Percentiles rank a stretch among this genome's conserved stretches.
Conservation (phyloP, 2,888 invertebrate genomes). For the Drosophila sordidula region DNA sequence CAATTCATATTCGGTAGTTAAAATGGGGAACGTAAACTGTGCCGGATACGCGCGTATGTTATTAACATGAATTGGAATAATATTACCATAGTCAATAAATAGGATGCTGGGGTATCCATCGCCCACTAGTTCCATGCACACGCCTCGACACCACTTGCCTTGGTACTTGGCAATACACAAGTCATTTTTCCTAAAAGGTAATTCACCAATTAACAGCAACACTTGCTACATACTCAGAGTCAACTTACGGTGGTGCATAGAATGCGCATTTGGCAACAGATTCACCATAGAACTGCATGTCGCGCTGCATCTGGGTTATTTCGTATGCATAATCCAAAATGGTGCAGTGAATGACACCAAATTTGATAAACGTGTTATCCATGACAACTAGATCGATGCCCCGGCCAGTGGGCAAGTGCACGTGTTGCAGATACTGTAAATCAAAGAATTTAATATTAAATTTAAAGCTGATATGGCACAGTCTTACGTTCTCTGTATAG, state of each 20-base stretch:
- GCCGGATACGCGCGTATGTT: conserved; percentile 82
- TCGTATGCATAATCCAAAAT: conserved; percentile 69
- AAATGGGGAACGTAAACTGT: conserved; percentile 78
- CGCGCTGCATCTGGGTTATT: conserved; percentile 75
- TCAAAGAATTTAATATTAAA: neutral
- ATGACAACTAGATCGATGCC: conserved; percentile 76
- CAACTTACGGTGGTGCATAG: conserved; percentile 79
- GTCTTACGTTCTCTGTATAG: conserved; percentile 68
- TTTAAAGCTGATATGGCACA: no score
- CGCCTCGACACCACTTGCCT: conserved; percentile 82
- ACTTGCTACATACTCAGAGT: neutral
- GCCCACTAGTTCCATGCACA: conserved; percentile 82
- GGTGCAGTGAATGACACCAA: conserved; percentile 79
- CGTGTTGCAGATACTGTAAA: conserved; percentile 64
- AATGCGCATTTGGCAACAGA: conserved; percentile 42
- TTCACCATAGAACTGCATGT: conserved; percentile 76
- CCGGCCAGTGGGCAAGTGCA: conserved; percentile 70
- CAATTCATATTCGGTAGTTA: conserved; percentile 78
- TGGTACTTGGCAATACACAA: conserved; percentile 82
- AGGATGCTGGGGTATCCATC: conserved; percentile 83
- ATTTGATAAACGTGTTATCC: conserved; percentile 79
- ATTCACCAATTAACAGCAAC: neutral
- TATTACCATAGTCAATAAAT: conserved; percentile 84
- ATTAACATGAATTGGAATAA: conserved; percentile 67
- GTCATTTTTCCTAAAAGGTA: conserved; percentile 64